Conservation (phyloP, 2,113 vertebrate genomes). For the Pleuronectes platessa region DNA sequence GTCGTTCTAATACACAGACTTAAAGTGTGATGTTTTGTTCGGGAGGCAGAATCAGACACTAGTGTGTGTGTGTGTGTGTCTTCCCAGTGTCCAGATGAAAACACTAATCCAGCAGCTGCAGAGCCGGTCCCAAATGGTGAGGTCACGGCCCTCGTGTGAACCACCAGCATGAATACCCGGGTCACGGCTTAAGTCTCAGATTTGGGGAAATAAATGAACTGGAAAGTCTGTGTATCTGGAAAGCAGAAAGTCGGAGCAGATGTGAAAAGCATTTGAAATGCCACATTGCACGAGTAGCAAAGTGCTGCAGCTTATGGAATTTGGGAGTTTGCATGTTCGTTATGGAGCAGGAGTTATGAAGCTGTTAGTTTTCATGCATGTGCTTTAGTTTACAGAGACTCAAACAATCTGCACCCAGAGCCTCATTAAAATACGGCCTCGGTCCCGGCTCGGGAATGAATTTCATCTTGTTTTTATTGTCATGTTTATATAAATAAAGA, state of each 20-base stretch:
- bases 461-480: too few species aligned
- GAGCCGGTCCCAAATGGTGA: neutral
- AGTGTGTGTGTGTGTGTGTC: neutral
- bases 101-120: constrained; percentile 24
- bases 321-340: neutral
- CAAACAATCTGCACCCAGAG: too few species aligned
- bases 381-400: too few species aligned
- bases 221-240: neutral
- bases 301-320: neutral
- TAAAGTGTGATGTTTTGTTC: neutral
- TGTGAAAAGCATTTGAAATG: neutral
- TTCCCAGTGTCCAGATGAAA: neutral
- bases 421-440: too few species aligned
- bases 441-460: too few species aligned
- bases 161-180: neutral
- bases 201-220: constrained; percentile 21
- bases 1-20: constrained; percentile 18
- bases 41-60: neutral
- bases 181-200: constrained; percentile 17
- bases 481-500: too few species aligned
- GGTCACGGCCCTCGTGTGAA: constrained; percentile 11
- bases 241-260: neutral
- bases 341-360: neutral
- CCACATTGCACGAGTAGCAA: too few species aligned
- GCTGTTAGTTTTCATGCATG: too few species aligned